Base-by-base conservation (phyloP, 92 coral and sea anemone species). In the Epizoanthus stellaris region DNA sequence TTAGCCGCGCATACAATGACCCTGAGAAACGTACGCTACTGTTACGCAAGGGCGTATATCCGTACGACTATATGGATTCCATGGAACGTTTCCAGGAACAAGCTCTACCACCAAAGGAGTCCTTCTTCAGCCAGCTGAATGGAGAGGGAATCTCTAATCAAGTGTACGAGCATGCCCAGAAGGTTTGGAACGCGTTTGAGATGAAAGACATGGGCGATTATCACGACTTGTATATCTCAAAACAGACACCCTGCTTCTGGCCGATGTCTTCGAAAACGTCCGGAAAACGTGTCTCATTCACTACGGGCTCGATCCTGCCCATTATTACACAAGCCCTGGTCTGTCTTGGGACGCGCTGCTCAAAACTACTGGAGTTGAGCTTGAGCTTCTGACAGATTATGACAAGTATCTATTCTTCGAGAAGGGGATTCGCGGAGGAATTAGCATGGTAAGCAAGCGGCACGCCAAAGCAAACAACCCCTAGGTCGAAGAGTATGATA, bases 391-490 rank as follows among this genome's bases (percentile, higher is more conserved):
- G 4, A 66, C 71, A 2, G 71, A 66, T 21, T 66, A 0, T 42
- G 45, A 42, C 71, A 20, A 66, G 40, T 21, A 20, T 43, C 58
- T 71, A 36, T 71, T 71, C 76, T 14, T 73, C 79, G 25, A 23
- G 25, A 23, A 23, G 25, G 25, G 61, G 52, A 47, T 72, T n/a
- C 36, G 62, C 12, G 77, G 64, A 5, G 79, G 64, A 19, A 53
- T 73, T 13, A 19, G 40, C 14, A 52, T 53, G 79, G 40, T 73
- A 15, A 52, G 64, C 63, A 73, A 73, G 39, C 19, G 45, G 5
- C 60, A 52, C n/a, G 64, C 79, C 25, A 52, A 52, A 42, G 63
- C 43, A 4, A 73, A 73, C 65, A 73, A 54, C 60, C 65, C 64
- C 17, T 54, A 54, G 79, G 79, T 73, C 0, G 43, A 52, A 52